Evolutionary conservation across 2,797 vertebrate species (phyloP), one percentile per base, ranked within the genome.

Genomic region (Sardinella longiceps): DNA sequence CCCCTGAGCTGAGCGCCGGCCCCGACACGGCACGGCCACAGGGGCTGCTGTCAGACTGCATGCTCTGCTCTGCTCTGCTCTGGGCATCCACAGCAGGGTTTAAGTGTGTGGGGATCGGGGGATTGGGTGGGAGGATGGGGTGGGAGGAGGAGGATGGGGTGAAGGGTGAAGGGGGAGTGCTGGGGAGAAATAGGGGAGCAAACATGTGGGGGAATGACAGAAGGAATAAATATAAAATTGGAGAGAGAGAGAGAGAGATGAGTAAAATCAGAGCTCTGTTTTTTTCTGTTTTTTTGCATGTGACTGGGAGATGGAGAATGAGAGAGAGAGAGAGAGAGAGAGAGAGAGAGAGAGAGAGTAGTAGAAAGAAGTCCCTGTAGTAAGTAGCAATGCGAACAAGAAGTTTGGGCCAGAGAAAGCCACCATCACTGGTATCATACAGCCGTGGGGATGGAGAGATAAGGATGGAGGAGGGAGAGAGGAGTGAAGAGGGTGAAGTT

Each of bases 1-100:
- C 70, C 70, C 37, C 14, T 37, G 63, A 20, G 30, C 66, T 39
- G 70, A 53, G 28, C 63, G 33, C 28, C 5, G 37, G 70, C 33
- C 33, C 18, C 2, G 18, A 77, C 15, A 77, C 70, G 43, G 70
- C 15, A 77, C 70, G 43, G 70, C 33, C 37, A 39, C 70, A 23
- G 70, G 37, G 70, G 37, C 37, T 43, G 33, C 70, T 77, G 70
- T 77, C 70, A 77, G 70, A 77, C 70, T 10, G 15, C 70, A 77
- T 20, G 70, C 15, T 77, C 20, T 43, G 70, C n/a, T n/a, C n/a
- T n/a, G n/a, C n/a, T n/a, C n/a, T n/a, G n/a, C n/a, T 77, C 20
- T 43, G 70, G 60, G 60, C 25, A 28, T 14, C 60, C 28, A 66
- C 5, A 66, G 9, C 4, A 70, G 15, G 30, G 37, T 6, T 77